Evolutionary conservation across 2,113 vertebrate species (phyloP).

Genomic region (Agapornis roseicollis): DNA sequence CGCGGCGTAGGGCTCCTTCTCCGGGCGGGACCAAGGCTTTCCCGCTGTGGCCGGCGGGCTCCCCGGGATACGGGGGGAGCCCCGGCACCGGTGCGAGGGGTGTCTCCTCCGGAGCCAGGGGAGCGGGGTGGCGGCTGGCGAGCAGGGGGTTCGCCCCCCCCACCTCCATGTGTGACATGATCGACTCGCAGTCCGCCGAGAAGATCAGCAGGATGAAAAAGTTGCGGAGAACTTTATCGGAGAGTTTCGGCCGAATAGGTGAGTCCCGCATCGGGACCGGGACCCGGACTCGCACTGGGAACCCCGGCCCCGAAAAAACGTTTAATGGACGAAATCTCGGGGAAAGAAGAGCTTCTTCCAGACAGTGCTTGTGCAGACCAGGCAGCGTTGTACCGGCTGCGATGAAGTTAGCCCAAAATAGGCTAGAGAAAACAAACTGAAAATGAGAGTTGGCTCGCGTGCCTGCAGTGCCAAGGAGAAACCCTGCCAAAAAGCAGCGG

Average conservation of each 20-base stretch:
- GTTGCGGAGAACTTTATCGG: slow-evolving; percentile 97
- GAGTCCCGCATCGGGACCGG: slow-evolving; percentile 51
- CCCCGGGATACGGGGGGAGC: not conserved
- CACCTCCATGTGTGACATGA: slow-evolving; percentile 76
- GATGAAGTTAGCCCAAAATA: not conserved
- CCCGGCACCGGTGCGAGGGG: not conserved
- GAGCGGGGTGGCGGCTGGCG: not conserved
- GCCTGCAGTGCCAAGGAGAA: not conserved
- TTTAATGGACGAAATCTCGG: not conserved
- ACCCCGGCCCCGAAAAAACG: not conserved
- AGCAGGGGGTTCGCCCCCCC: not conserved
- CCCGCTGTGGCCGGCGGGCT: not conserved
- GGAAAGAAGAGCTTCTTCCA: not conserved
- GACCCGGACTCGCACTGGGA: not conserved
- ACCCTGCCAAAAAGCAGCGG: not conserved
- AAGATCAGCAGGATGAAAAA: slow-evolving; percentile 95
- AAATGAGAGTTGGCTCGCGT: not conserved
- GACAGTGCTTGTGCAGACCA: not conserved
- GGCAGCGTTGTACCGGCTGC: not conserved
- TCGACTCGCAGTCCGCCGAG: slow-evolving; percentile 78
- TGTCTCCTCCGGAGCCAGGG: not conserved
- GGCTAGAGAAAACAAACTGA: not conserved
- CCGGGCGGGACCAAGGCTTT: not conserved
- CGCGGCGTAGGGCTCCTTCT: not conserved
- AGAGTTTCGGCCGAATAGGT: slow-evolving; percentile 96